Base-by-base conservation (phyloP, 2,797 vertebrate genomes). In the Poeciliopsis gracilis region DNA sequence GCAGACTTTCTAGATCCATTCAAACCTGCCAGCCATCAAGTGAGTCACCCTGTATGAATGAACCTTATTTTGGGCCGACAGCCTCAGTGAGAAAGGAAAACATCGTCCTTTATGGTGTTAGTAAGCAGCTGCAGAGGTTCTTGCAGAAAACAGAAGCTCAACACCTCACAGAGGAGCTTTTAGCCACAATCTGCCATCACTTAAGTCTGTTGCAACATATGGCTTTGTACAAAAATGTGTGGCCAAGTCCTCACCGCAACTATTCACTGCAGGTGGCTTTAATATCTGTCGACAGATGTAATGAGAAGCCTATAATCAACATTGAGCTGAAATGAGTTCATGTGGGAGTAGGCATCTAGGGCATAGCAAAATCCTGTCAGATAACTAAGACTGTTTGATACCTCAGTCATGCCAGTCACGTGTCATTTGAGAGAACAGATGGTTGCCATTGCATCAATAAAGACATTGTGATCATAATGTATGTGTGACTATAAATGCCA, bases 211-310 rank as follows among this genome's bases (percentile, higher is more conserved):
- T 30, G 55, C 46, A n/a, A 66, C 69, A 76, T 49, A 46, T 78
- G 51, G 69, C 75, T 73, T 7, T 9, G 33, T 84, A 72, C 77
- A 74, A 80, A 85, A 82, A 88, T 78, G 72, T 84, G 55, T 78
- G 77, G 80, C 73, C 69, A 85, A 83, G 70, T 57, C 38, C 75
- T 69, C 2, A 0, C 86, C 77, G n/a, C 82, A 85, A 15, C 41
- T 49, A 85, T 82, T 84, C n/a, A 33, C 36, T 41, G 49, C 18
- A 8, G 20, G 67, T 41, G 28, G 57, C 73, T 69, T 82, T 72
- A 80, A 84, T 82, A 61, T 61, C 69, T 5, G 45, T 25, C 1
- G 49, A 82, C 55, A 81, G 67, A 89, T 61, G 41, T 46, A 33
- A 71, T 18, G 23, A 78, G 41, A 72, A 76, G 73, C 23, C 36